Percentiles rank a stretch among this genome's conserved stretches.
These are phyloP conservation scores for Drosophila aff. DNA, from an alignment of 1,140 invertebrate species.

Conservation along the genomic window DNA sequence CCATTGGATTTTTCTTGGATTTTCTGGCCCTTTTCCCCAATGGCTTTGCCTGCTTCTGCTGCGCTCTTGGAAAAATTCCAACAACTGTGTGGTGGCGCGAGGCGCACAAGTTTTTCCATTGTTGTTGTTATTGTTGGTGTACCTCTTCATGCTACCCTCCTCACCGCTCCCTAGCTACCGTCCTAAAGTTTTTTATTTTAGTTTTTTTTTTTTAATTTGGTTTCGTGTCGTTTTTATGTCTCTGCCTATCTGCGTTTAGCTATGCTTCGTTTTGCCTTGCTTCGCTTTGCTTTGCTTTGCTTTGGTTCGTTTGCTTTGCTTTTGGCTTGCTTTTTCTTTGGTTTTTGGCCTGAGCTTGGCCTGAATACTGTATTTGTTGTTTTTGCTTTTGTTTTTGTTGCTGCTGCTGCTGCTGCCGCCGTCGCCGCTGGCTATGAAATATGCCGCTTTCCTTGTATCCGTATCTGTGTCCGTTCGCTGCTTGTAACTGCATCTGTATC, in stretches of 20 bases:
- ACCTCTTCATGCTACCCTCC: background rate
- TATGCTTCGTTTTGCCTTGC: constrained; percentile 41
- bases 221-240: constrained; percentile 48
- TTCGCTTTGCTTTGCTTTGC: constrained; percentile 44
- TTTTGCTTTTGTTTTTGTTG: constrained; percentile 17
- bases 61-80: constrained; percentile 29
- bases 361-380: constrained; percentile 55
- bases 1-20: constrained; percentile 9
- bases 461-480: constrained; percentile 12
- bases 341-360: constrained; percentile 65
- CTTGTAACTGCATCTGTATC: constrained; percentile 20
- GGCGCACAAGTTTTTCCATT: constrained; percentile 9
- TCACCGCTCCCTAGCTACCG: background rate
- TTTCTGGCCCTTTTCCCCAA: constrained; percentile 25
- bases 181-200: constrained; percentile 5
- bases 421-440: constrained; percentile 37
- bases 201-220: constrained; percentile 15
- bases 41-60: background rate
- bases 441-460: constrained; percentile 41
- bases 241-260: constrained; percentile 49
- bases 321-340: constrained; percentile 53
- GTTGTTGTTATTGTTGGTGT: constrained; percentile 15
- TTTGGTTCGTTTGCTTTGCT: constrained; percentile 32
- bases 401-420: background rate
- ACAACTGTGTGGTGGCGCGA: constrained; percentile 1